phyloP scores from a whole-genome alignment of 1,140 invertebrate genomes.

The Drosophila ananassae region DNA sequence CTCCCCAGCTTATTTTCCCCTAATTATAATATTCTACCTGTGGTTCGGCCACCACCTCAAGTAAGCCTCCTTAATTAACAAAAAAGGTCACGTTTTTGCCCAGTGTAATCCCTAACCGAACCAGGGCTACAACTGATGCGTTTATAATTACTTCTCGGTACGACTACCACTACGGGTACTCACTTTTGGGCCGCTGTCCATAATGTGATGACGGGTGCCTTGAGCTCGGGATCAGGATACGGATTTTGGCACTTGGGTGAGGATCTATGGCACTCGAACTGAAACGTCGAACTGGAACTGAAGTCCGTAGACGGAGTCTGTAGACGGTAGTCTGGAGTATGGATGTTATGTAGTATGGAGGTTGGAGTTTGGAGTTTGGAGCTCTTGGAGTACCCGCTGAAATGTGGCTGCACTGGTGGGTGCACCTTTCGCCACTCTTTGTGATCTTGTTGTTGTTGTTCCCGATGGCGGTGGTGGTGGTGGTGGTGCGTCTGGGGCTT shows the following conservation, averaged over 20 bases:
- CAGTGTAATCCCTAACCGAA: slow-evolving; percentile 68
- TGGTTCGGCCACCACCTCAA: neutral
- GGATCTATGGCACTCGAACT: slow-evolving; percentile 64
- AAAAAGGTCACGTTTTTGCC: slow-evolving; percentile 25
- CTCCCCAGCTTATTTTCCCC: neutral
- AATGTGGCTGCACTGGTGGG: slow-evolving; percentile 55
- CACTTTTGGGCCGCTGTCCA: slow-evolving; percentile 46
- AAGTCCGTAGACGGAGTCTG: slow-evolving; percentile 23
- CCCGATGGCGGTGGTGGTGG: slow-evolving; percentile 33
- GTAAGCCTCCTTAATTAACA: neutral
- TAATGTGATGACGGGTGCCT: slow-evolving; percentile 27
- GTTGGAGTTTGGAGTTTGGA: slow-evolving; percentile 4
- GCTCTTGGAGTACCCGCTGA: slow-evolving; percentile 14
- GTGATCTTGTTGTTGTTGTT: slow-evolving; percentile 43
- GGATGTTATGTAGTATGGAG: slow-evolving; percentile 12
- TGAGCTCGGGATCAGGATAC: slow-evolving; percentile 36
- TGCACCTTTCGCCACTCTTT: slow-evolving; percentile 74
- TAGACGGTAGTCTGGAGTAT: slow-evolving; percentile 7
- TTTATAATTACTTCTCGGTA: slow-evolving; percentile 75
- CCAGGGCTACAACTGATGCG: slow-evolving; percentile 68
- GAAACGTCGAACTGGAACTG: slow-evolving; percentile 33
- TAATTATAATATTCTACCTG: neutral
- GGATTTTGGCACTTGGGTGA: slow-evolving; percentile 72
- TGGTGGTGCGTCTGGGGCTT: slow-evolving; percentile 45
- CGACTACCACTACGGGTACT: slow-evolving; percentile 18